Evolutionary conservation across 2,797 vertebrate species (phyloP), one percentile per base, ranked within the genome.

Genomic region (Cyclura pinguis): DNA sequence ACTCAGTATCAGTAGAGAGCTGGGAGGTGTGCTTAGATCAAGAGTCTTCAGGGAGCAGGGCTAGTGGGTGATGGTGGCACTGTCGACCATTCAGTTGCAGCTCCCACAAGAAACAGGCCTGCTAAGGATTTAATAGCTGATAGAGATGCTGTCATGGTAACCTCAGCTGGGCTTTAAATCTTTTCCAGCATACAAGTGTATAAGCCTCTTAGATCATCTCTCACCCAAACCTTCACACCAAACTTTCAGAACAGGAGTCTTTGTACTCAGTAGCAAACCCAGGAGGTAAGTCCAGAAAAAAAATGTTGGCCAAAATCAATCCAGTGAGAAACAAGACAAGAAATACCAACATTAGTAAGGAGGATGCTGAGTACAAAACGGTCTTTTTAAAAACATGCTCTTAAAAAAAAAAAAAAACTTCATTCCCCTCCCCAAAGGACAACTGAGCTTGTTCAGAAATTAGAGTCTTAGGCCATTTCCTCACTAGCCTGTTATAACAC

Each of bases 71-170:
- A n/a, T 85, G 14, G 55, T 14, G 32, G 10, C 18, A 16, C 50
- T 0, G 0, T n/a, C 29, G 73, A 92, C 88, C 93, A 93, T 59
- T 94, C 64, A 16, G 62, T 88, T 83, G 88, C 84, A 91, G 93
- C 82, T 93, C 90, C 89, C 14, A 42, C 84, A 57, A 88, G 57
- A 84, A 92, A 74, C 62, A 90, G 86, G 38, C 88, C 27, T 93
- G 92, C 93, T 95, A 27, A 90, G 95, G 94, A 94, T 94, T 96
- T 96, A 89, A 93, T 92, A 47, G 93, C 93, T 93, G 94, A 78
- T 94, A 96, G 95, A 95, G 96, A 93, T 95, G 95, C 96, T 3
- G 93, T 92, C 95, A 97, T 96, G 93, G 96, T 92, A 96, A 97
- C 95, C 83, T 73, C 62, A 94, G 91, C 73, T 91, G 94, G 94